phyloP scores from a whole-genome alignment of 2,797 vertebrate species.

The Octomys mimax region DNA sequence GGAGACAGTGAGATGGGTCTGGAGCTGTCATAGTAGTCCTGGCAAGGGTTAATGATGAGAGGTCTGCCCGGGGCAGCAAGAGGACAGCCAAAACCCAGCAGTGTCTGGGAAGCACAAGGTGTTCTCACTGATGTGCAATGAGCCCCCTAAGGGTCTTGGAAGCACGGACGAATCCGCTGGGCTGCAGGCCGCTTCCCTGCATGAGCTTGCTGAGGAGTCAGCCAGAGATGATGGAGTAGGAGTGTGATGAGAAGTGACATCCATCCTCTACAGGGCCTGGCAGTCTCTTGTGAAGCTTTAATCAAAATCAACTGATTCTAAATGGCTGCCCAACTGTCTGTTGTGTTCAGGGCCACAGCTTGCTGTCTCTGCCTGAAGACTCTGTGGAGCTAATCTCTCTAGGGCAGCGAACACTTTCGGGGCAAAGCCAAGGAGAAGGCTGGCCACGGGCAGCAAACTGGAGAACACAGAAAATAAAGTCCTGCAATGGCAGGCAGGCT shows the following conservation, averaged over 20 bases:
- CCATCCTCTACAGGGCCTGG: conserved; percentile 59
- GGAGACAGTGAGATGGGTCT: background rate
- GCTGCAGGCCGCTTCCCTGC: conserved; percentile 4
- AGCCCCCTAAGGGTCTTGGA: background rate
- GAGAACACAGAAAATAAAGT: background rate
- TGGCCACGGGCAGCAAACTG: background rate
- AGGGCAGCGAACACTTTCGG: background rate
- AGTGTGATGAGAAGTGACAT: conserved; percentile 65
- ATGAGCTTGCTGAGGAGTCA: background rate
- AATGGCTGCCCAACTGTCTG: background rate
- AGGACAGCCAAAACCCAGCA: background rate
- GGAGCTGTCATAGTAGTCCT: background rate
- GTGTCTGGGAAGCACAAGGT: background rate
- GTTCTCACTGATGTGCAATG: background rate
- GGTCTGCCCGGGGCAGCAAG: background rate
- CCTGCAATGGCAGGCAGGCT: background rate
- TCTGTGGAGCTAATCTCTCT: background rate
- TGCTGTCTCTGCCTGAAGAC: conserved; percentile 1
- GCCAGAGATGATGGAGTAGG: conserved; percentile 20
- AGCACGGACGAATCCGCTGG: background rate
- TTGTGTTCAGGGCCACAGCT: conserved; percentile 6
- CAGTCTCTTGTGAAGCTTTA: conserved; percentile 30
- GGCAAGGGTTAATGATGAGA: background rate
- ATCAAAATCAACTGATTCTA: conserved; percentile 63
- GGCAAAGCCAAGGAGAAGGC: background rate